Evolutionary conservation across 2,797 vertebrate species (phyloP), one percentile per base, ranked within the genome.

Genomic region (Tragopan temminckii): DNA sequence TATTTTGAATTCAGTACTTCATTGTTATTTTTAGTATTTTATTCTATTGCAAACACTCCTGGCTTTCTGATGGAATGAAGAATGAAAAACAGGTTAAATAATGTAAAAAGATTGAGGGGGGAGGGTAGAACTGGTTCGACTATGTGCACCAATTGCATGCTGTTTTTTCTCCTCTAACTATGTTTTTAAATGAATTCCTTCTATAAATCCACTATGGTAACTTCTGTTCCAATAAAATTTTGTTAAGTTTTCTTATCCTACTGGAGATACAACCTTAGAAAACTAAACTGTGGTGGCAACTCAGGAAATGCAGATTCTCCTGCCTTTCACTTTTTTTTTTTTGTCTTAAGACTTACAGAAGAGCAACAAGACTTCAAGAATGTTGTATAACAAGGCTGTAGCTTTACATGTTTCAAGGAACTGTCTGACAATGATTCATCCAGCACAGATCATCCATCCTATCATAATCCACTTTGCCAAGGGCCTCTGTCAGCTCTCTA

Each of bases 221-320:
- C 97, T 98, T 97, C 93, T 97, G 89, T 96, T 96, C 92, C 90
- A 97, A 88, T 95, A 96, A 97, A 95, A 92, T 80, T 85, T 95
- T 97, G 92, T 97, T 96, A 96, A 94, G 43, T 85, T 92, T 95
- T 97, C n/a, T 80, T 96, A 66, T 97, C 78, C 83, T 96, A 86
- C 82, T 95, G 58, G 87, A 97, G 95, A 93, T 95, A 89, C 90
- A 85, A 90, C 93, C 66, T 84, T 50, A 93, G 55, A 52, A 81
- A 94, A 93, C 95, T 90, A 78, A 89, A 80, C 74, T 88, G 81
- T 88, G 80, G 71, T 81, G 95, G 71, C 92, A 94, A 85, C 90
- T 93, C 92, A 68, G 75, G 85, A 95, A 97, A 95, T 86, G 77
- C 79, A 83, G 63, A 80, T 97, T 92, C 83, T 95, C 43, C 31